Evolutionary conservation across 2,888 invertebrate species (phyloP), one percentile per base, ranked within the genome.

Genomic region (Pollenia labialis): DNA sequence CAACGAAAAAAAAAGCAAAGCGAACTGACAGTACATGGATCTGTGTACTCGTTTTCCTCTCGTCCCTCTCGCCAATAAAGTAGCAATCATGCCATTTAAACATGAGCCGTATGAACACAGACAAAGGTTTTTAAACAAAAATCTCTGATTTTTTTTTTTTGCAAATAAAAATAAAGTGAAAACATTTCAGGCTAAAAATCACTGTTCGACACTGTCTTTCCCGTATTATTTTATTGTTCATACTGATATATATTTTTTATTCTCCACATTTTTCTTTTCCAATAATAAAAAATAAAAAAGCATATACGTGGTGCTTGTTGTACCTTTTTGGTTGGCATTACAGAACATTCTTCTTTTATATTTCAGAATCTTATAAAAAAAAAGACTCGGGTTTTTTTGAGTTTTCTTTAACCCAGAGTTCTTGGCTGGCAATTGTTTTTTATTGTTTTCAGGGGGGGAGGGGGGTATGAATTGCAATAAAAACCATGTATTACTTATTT

Each of bases 381-480:
- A 46, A 71, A 11, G 68, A 74, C 56, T 71, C 74, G 69, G 69
- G 69, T 82, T 68, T 44, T 18, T 40, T 50, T 9, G 2, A 46
- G 12, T n/a, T 66, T 77, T 44, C 10, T 52, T 60, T 32, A 50
- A 52, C 23, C 50, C 62, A 32, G 9, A 32, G 42, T 50, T 75
- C 82, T 69, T 79, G 50, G 54, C 74, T 75, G 64, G 56, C 85
- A 86, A 79, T 82, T 82, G 74, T 32, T 86, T 86, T 86, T 82
- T 86, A 82, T 86, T 79, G 71, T 66, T 72, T 32, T 6, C 32
- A 32, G 32, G 58, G 32, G 64, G 85, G 81, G 32, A 50, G 32
- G 64, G 85, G 81, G 68, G 85, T 76, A 56, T 23, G 48, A 54
- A 71, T 9, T 16, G 76, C 62, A 85, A 81, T 71, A 81, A 85